These are phyloP conservation scores for Argyresthia goedartella DNA, from an alignment of 2,888 invertebrate genomes.

Conservation along the genomic window DNA sequence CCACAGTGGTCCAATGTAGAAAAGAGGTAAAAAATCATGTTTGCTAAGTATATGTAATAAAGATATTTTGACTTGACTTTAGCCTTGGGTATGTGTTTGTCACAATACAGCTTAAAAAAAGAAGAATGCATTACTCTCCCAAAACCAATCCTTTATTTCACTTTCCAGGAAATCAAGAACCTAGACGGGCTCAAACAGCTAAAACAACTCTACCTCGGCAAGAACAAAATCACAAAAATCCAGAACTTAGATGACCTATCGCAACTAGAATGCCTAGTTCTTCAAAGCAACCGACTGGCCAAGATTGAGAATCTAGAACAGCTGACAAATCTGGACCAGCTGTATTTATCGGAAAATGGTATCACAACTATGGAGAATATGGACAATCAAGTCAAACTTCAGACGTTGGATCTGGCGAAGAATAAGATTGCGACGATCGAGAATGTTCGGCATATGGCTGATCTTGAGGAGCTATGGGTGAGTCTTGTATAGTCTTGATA, in stretches of 20 bases:
- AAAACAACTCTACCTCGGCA: conserved; percentile 88
- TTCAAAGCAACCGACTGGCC: conserved; percentile 91
- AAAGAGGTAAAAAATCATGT: too few relatives aligned
- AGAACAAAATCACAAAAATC: conserved; percentile 93
- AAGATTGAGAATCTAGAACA: conserved; percentile 88
- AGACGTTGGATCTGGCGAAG: conserved; percentile 91
- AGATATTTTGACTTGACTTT: too few relatives aligned
- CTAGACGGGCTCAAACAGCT: conserved; percentile 81
- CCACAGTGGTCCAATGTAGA: too few relatives aligned
- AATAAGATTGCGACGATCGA: conserved; percentile 87
- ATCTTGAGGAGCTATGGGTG: conserved; percentile 97
- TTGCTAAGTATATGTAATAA: too few relatives aligned
- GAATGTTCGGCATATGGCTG: conserved; percentile 79
- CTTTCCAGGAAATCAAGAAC: conserved; percentile 85
- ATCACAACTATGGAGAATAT: conserved; percentile 84
- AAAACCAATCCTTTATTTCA: not conserved
- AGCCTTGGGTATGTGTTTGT: too few relatives aligned
- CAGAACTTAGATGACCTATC: conserved; percentile 81
- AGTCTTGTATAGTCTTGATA: too few relatives aligned
- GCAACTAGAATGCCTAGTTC: conserved; percentile 83
- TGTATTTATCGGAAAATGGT: conserved; percentile 96
- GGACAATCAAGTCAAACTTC: conserved; percentile 75
- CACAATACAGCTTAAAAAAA: too few relatives aligned
- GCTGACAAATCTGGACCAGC: conserved; percentile 81
- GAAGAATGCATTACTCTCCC: too few relatives aligned